Conservation (phyloP, 2,888 invertebrate species). For the Leucozona laternaria region DNA sequence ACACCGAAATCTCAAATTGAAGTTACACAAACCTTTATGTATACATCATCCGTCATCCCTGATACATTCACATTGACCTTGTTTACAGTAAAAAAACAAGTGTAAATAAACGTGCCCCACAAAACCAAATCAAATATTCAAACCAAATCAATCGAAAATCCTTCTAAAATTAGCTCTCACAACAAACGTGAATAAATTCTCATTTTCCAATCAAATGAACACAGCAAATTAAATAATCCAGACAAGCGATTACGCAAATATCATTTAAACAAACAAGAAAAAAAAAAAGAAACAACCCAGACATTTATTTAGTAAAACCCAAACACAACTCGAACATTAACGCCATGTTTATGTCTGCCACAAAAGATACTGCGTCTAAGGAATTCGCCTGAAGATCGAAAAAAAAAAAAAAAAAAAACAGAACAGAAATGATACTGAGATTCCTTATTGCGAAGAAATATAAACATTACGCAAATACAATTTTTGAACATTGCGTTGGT, state of each 20-base stretch:
- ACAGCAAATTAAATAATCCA: conserved; percentile 64
- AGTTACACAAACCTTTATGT: neutral
- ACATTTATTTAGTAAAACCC: conserved; percentile 45
- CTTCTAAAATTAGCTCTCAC: conserved; percentile 29
- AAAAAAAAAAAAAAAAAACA: conserved; percentile 2
- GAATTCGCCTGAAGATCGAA: conserved; percentile 14
- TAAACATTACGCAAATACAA: conserved; percentile 61
- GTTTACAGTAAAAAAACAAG: neutral
- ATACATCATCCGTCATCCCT: neutral
- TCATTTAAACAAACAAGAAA: conserved; percentile 33
- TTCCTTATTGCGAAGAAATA: conserved; percentile 48
- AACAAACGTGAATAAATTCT: conserved; percentile 14
- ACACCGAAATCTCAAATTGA: neutral
- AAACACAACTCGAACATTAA: conserved; percentile 54
- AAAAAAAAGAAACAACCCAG: conserved; percentile 31
- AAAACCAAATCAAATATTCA: conserved; percentile 30
- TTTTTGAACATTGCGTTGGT: neutral
- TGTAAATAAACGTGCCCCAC: conserved; percentile 9
- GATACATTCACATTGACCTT: conserved; percentile 42
- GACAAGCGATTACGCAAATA: conserved; percentile 63
- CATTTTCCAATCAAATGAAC: conserved; percentile 44
- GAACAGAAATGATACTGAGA: neutral
- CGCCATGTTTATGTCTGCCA: conserved; percentile 69
- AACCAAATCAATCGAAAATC: conserved; percentile 25
- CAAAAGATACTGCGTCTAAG: conserved; percentile 7